Conservation (phyloP, 2,797 vertebrate species). For the Tragopan temminckii region DNA sequence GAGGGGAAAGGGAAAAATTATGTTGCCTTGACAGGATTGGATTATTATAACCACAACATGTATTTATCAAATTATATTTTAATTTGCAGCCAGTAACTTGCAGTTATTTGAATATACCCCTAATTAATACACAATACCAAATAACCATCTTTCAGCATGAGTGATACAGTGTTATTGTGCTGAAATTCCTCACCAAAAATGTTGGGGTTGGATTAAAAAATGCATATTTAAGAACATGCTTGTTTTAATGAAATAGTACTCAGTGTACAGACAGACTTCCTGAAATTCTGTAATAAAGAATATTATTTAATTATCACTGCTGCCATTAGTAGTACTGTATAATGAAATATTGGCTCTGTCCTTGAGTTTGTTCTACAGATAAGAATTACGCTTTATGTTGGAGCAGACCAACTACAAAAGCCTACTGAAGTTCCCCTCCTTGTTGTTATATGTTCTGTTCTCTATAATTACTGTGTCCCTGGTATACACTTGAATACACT, state of each 20-base stretch:
- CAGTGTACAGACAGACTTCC: neutral
- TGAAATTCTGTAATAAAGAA: neutral
- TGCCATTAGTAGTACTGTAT: neutral
- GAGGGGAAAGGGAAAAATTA: neutral
- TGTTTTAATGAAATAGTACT: neutral
- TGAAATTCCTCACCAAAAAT: neutral
- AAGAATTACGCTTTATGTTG: neutral
- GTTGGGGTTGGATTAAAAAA: neutral
- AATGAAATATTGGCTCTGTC: neutral
- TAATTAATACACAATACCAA: neutral
- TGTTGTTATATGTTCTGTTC: neutral
- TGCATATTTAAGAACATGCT: neutral
- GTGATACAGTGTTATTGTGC: neutral
- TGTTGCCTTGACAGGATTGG: neutral
- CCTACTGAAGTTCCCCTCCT: neutral
- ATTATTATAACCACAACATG: neutral
- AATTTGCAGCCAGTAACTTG: neutral
- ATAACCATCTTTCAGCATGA: neutral
- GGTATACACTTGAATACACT: neutral
- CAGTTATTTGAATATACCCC: neutral
- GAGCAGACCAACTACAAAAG: neutral
- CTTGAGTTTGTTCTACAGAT: neutral
- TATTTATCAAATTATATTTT: conserved; percentile 26
- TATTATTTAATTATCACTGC: neutral
- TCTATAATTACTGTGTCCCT: neutral